Base-by-base conservation (phyloP, 2,797 vertebrate genomes). In the Thripadectes ignobilis region DNA sequence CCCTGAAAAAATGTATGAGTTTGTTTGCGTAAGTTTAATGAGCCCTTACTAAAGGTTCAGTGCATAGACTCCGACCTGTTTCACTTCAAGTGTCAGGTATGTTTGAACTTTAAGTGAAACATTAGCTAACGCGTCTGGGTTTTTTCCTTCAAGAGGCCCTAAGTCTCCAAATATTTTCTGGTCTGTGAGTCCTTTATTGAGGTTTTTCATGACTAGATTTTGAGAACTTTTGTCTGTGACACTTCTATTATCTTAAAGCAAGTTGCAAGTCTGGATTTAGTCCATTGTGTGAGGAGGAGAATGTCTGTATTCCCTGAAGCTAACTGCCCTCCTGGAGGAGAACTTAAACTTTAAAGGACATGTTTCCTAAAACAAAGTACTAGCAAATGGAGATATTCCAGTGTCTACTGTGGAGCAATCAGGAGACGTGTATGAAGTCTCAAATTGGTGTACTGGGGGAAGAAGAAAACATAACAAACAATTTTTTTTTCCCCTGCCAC, bases 101-200 rank as follows among this genome's bases (percentile, higher is more conserved):
- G 75, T 91, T 93, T 96, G 81, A 96, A 79, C 75, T 95, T 55
- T 2, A 82, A 41, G 88, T 93, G 84, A 96, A 95, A 94, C 81
- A 91, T 94, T 95, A 96, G 59, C 90, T 82, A 79, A 67, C 30
- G 13, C 14, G 57, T 92, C 90, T 94, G 74, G 38, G 7, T 88
- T 84, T 92, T 63, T 86, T 89, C n/a, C 21, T 88, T 68, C 26
- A 41, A 29, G 71, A 71, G 79, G 34, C 41, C 75, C 3, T 6
- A 30, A 23, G 41, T 79, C 34, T 85, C 34, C 12, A 81, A n/a
- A 18, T 81, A n/a, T 34, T 65, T 95, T 88, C 27, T 85, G 62
- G 36, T 46, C 78, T 92, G 5, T 1, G 4, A 65, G 9, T 66
- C 39, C 36, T 77, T 77, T 45, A 46, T 8, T 80, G 21, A 12